phyloP scores from a whole-genome alignment of 2,888 invertebrate species.

The Linnaemya vulpina region DNA sequence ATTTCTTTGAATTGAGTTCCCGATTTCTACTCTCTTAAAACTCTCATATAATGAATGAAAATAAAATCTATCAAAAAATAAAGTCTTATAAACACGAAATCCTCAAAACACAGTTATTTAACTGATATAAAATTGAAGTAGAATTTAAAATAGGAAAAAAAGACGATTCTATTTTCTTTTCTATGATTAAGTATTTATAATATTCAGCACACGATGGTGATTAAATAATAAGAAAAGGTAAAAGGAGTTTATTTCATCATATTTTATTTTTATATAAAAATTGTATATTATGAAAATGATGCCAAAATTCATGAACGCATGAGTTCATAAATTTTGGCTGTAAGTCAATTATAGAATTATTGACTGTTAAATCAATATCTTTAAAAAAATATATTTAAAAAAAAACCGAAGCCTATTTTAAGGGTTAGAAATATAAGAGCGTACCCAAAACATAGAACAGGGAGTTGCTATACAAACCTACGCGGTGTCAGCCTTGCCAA shows the following conservation, averaged over 20 bases:
- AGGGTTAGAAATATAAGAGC: not conserved
- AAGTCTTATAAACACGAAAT: constrained; percentile 25
- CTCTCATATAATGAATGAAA: too few species aligned
- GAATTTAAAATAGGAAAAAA: not conserved
- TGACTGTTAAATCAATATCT: too few species aligned
- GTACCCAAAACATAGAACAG: not conserved
- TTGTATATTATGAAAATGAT: too few species aligned
- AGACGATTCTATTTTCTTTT: not conserved
- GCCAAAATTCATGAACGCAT: constrained; percentile 1
- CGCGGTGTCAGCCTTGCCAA: too few species aligned
- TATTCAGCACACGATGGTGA: not conserved
- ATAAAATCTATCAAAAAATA: too few species aligned
- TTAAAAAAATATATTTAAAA: not conserved
- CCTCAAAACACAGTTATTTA: constrained; percentile 35
- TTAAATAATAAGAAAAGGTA: not conserved
- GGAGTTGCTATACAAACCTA: too few species aligned
- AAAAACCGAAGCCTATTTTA: constrained; percentile 2
- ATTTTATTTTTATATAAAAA: not conserved
- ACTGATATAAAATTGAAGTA: not conserved
- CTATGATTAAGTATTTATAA: constrained; percentile 43
- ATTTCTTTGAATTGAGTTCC: too few species aligned
- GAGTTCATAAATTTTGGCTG: too few species aligned
- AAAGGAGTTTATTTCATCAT: not conserved
- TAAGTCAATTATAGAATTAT: too few species aligned
- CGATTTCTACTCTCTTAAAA: too few species aligned